phyloP scores from a whole-genome alignment of 2,113 vertebrate genomes.

The Mesitornis unicolor region DNA sequence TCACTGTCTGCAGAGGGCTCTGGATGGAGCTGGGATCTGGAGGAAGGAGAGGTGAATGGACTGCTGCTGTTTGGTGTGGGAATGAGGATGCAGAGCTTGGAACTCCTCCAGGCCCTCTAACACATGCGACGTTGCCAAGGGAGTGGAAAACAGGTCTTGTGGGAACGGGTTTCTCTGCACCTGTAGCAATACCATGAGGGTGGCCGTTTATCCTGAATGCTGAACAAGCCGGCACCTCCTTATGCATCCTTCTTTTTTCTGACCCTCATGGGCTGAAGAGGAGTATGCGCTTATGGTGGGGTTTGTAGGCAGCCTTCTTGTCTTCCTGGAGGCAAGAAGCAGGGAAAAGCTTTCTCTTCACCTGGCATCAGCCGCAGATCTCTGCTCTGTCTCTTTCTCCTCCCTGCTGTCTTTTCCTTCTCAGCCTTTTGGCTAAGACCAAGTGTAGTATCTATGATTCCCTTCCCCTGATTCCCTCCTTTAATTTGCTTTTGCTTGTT shows the following conservation, averaged over 20 bases:
- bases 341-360: background rate
- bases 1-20: background rate
- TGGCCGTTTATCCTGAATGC: background rate
- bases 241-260: background rate
- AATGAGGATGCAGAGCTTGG: background rate
- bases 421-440: too few relatives aligned
- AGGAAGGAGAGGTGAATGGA: background rate
- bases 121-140: background rate
- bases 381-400: background rate
- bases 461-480: background rate
- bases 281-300: too few relatives aligned
- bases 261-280: background rate
- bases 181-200: background rate
- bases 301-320: too few relatives aligned
- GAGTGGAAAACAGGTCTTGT: background rate
- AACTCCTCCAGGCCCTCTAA: background rate
- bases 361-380: background rate
- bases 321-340: too few relatives aligned
- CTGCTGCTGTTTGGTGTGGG: background rate
- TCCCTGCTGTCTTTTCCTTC: background rate
- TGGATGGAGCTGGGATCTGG: background rate
- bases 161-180: background rate
- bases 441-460: too few relatives aligned
- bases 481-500: conserved; percentile 58
- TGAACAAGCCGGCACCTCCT: background rate